A percentile compares a stretch with the other conserved stretches of the same genome.
Conservation (phyloP, 2,113 vertebrate genomes). For the Eublepharis macularius region DNA sequence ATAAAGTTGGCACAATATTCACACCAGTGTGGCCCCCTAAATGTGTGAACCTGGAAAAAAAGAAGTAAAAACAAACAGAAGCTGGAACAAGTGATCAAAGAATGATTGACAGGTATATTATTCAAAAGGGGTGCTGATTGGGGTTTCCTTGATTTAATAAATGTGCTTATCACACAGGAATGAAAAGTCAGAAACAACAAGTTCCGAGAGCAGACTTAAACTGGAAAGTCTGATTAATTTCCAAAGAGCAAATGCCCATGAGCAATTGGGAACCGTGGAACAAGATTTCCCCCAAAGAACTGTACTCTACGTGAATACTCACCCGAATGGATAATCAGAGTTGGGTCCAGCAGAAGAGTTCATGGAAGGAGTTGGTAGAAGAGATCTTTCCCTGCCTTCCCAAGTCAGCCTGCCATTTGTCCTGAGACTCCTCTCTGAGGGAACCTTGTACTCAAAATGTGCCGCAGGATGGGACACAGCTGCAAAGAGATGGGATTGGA, state of each 20-base stretch:
- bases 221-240: background rate
- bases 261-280: background rate
- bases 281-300: background rate
- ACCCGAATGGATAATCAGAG: background rate
- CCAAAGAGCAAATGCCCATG: rapidly evolving
- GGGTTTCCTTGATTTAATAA: constrained; percentile 7
- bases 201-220: background rate
- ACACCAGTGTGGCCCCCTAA: constrained; percentile 98
- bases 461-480: too few relatives aligned
- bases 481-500: too few relatives aligned
- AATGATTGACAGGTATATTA: constrained; percentile 18
- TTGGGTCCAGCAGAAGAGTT: too few relatives aligned
- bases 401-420: too few relatives aligned
- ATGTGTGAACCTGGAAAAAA: constrained; percentile 91
- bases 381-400: too few relatives aligned
- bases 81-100: constrained; percentile 13
- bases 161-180: background rate
- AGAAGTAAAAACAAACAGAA: constrained; percentile 53
- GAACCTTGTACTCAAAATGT: too few relatives aligned
- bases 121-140: background rate
- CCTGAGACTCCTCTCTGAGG: too few relatives aligned
- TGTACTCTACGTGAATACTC: background rate
- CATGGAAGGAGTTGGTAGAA: too few relatives aligned
- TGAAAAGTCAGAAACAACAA: constrained; percentile 7
- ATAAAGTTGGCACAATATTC: constrained; percentile 99